Evolutionary conservation across 2,888 invertebrate species (phyloP).

Genomic region (Melanchra persicariae): DNA sequence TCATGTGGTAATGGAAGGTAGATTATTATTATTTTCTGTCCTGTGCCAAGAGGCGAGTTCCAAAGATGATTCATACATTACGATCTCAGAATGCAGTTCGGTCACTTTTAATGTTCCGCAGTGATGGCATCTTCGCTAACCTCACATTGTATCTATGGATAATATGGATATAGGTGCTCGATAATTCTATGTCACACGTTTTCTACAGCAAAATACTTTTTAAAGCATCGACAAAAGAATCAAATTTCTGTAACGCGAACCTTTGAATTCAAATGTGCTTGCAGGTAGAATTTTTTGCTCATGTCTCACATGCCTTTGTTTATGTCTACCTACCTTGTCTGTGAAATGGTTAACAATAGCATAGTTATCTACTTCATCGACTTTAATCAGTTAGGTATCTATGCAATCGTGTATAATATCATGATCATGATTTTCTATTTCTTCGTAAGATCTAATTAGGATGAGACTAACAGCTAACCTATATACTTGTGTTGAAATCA

Average conservation of each 20-base stretch:
- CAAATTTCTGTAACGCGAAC: constrained; percentile 65
- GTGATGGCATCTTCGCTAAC: constrained; percentile 74
- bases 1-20: constrained; percentile 75
- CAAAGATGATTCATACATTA: constrained; percentile 84
- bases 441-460: constrained; percentile 51
- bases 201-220: constrained; percentile 67
- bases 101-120: constrained; percentile 79
- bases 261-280: constrained; percentile 68
- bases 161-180: constrained; percentile 64
- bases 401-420: constrained; percentile 51
- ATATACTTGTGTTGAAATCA: constrained; percentile 55
- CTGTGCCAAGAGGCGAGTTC: constrained; percentile 82
- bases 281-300: constrained; percentile 81
- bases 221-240: constrained; percentile 67
- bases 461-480: constrained; percentile 58
- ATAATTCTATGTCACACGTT: constrained; percentile 59
- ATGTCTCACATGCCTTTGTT: constrained; percentile 76
- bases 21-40: constrained; percentile 77
- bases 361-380: constrained; percentile 62
- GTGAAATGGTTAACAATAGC: constrained; percentile 73
- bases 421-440: constrained; percentile 59
- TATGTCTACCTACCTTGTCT: constrained; percentile 70
- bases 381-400: constrained; percentile 66
- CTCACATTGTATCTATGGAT: constrained; percentile 70
- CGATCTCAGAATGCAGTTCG: constrained; percentile 85